Conservation (phyloP, 2,113 vertebrate species). For the Arizona elegans region DNA sequence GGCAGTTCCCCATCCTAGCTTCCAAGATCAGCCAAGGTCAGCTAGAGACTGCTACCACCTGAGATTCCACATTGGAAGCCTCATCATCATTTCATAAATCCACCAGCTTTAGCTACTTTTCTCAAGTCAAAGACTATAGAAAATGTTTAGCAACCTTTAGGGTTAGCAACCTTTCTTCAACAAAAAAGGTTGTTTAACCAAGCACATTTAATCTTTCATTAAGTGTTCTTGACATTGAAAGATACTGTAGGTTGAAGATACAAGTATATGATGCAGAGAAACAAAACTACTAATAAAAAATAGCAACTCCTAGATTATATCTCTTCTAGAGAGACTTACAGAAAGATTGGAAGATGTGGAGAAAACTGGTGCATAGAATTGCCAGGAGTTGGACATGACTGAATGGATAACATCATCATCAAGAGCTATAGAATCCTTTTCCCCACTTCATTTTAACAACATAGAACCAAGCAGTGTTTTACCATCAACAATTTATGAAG, state of each 20-base stretch:
- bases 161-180: neutral
- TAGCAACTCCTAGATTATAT: neutral
- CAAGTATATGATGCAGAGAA: neutral
- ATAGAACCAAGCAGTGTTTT: neutral
- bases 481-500: neutral
- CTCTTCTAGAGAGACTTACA: neutral
- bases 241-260: neutral
- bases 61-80: neutral
- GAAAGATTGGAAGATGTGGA: neutral
- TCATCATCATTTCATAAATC: neutral
- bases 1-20: neutral
- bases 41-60: neutral
- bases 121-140: neutral
- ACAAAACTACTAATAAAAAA: neutral
- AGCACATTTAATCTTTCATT: constrained; percentile 21
- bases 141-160: constrained; percentile 21
- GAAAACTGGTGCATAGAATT: neutral
- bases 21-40: neutral
- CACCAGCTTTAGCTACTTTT: neutral
- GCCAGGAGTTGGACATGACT: neutral
- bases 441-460: neutral
- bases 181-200: constrained; percentile 19
- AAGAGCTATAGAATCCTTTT: neutral
- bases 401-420: no score
- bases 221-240: neutral